Percentiles rank a stretch among this genome's conserved stretches.
Conservation (phyloP, 2,113 vertebrate genomes). For the Oenanthe melanoleuca region DNA sequence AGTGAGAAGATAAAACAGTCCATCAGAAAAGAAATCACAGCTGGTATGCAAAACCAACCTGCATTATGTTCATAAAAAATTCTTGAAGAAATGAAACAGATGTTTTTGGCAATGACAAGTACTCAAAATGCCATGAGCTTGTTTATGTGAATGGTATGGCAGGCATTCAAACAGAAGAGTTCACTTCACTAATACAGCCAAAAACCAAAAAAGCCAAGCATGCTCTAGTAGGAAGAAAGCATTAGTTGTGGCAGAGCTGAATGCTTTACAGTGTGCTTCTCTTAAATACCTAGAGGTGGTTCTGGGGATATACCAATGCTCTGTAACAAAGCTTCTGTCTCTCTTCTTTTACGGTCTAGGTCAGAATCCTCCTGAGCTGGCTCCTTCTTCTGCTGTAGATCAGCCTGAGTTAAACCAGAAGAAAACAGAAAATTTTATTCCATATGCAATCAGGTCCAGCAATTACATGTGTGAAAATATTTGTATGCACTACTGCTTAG, state of each 20-base stretch:
- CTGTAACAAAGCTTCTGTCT: conserved; percentile 95
- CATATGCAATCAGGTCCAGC: neutral
- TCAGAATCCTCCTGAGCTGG: conserved; percentile 89
- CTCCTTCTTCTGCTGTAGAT: conserved; percentile 92
- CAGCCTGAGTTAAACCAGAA: conserved; percentile 64
- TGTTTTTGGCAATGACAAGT: conserved; percentile 29
- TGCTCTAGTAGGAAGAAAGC: conserved; percentile 40
- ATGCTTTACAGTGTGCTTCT: conserved; percentile 24
- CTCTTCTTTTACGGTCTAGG: conserved; percentile 92
- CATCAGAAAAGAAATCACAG: conserved; percentile 65
- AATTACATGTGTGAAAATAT: neutral
- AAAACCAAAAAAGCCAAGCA: conserved; percentile 57
- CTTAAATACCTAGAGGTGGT: conserved; percentile 88
- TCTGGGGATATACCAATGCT: conserved; percentile 98
- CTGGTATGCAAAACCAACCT: neutral
- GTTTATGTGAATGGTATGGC: conserved; percentile 22
- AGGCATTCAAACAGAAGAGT: conserved; percentile 61
- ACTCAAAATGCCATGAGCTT: conserved; percentile 46
- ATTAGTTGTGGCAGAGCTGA: neutral
- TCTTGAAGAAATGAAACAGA: conserved; percentile 25
- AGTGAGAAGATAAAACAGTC: neutral
- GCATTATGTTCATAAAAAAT: neutral
- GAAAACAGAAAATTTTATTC: neutral
- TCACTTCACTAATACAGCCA: conserved; percentile 54
- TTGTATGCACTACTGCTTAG: neutral